Percentiles rank a stretch among this genome's conserved stretches.
Conservation (phyloP, 30 jellyfish, hydroid and myxozoan genomes). For the Sanderia malayensis region DNA sequence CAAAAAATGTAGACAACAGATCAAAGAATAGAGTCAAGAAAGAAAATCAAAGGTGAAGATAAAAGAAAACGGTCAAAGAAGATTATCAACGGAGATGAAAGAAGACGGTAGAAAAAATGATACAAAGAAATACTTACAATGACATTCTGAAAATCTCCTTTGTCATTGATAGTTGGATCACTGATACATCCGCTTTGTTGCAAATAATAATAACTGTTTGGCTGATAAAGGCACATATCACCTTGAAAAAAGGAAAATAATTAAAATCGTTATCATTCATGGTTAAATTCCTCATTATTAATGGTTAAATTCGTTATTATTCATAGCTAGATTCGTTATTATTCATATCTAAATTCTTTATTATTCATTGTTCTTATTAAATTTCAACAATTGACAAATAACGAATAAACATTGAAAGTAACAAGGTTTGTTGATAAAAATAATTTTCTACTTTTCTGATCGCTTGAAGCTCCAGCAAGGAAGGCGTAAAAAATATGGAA, state of each 20-base stretch:
- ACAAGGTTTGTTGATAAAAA: too few species aligned
- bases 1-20: too few species aligned
- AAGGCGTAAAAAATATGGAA: constrained; percentile 89
- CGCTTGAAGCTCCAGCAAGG: constrained; percentile 76
- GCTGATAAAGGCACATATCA: constrained; percentile 59
- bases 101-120: not conserved
- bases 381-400: not conserved
- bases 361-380: too few species aligned
- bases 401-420: too few species aligned
- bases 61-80: not conserved
- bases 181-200: constrained; percentile 90
- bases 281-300: too few species aligned
- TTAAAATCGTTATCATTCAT: too few species aligned
- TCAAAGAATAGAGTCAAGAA: not conserved
- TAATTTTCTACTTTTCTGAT: constrained; percentile 64
- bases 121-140: constrained; percentile 42
- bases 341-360: too few species aligned
- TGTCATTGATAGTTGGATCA: constrained; percentile 92
- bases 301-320: too few species aligned
- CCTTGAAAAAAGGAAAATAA: constrained; percentile 40
- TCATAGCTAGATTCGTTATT: not conserved
- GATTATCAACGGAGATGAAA: not conserved
- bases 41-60: not conserved
- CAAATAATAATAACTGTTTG: constrained; percentile 74
- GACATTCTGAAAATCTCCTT: constrained; percentile 62